Base-by-base conservation (phyloP, 1,140 invertebrate species). In the Probaryconus sp. region DNA sequence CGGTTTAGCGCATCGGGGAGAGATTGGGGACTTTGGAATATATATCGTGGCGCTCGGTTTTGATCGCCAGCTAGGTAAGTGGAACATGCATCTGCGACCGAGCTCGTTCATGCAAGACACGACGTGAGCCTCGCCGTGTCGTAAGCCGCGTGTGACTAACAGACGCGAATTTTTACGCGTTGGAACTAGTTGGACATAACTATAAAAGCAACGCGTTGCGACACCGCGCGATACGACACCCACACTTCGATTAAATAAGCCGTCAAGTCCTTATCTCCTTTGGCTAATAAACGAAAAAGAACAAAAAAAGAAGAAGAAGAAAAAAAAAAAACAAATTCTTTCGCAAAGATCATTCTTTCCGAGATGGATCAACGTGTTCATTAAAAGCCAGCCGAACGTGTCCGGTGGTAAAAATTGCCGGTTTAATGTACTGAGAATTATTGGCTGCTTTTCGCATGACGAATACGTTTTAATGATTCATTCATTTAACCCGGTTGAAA, bases 141-240 rank as follows among this genome's bases (percentile, higher is more conserved):
- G 69, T 64, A 73, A 72, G 56, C 58, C 48, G 13, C 40, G 16
- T 81, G 78, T 84, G 82, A 85, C 84, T 84, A 84, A 84, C 80
- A 83, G 82, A 63, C 76, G 78, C 80, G 76, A 24, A 83, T 83
- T 84, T 85, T 85, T 85, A 77, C 38, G 26, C 68, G 76, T 83
- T 75, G 81, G 72, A 51, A 37, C 70, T 50, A 77, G 64, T 74
- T 73, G 76, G 74, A 76, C 77, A 80, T 79, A 77, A 77, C 80
- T 81, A 81, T 83, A 79, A 69, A 79, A 64, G 76, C 75, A 77
- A 78, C 68, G 58, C 58, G 76, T 84, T 84, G 81, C 83, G 72
- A 84, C 82, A 83, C 68, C 38, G 81, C 84, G 81, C 83, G 72
- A 84, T 81, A 83, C 68, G 42, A 82, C 84, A 80, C 83, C 83